These are phyloP conservation scores for Enteromius anoplus DNA, from an alignment of 2,797 vertebrate species.

Conservation along the genomic window DNA sequence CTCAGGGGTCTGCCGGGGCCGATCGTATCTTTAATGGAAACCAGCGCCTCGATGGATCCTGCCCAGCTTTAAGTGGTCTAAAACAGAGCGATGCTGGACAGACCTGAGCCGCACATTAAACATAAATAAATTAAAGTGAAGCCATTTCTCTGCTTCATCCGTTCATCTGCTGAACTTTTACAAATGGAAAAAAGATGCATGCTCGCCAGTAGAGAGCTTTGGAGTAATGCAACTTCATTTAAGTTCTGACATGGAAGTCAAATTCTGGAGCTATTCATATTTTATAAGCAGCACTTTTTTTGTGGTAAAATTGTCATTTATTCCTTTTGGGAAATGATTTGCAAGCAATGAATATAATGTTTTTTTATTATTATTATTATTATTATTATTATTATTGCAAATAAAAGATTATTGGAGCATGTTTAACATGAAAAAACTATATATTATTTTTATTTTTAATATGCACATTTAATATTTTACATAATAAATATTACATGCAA, in stretches of 20 bases:
- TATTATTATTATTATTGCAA: background rate
- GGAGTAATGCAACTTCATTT: background rate
- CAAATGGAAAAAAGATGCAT: constrained; percentile 61
- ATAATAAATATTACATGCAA: background rate
- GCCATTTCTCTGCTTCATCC: constrained; percentile 54
- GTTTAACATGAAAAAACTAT: background rate
- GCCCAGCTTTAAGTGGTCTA: constrained; percentile 60
- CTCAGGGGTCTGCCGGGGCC: constrained; percentile 35
- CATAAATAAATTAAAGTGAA: constrained; percentile 69
- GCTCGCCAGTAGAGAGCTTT: constrained; percentile 48
- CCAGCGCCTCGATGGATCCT: constrained; percentile 55
- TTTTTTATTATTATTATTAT: background rate
- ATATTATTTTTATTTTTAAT: background rate
- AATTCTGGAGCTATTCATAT: background rate
- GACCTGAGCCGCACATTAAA: constrained; percentile 61
- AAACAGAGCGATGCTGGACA: constrained; percentile 47
- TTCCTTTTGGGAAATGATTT: background rate
- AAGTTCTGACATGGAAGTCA: background rate
- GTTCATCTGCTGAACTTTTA: constrained; percentile 60
- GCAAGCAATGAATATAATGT: background rate
- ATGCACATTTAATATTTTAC: background rate
- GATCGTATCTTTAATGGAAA: constrained; percentile 59
- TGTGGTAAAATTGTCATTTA: background rate
- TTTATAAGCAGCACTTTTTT: background rate
- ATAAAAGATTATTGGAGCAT: background rate